phyloP scores from a whole-genome alignment of 2,888 invertebrate genomes.

The Lasius platythorax region DNA sequence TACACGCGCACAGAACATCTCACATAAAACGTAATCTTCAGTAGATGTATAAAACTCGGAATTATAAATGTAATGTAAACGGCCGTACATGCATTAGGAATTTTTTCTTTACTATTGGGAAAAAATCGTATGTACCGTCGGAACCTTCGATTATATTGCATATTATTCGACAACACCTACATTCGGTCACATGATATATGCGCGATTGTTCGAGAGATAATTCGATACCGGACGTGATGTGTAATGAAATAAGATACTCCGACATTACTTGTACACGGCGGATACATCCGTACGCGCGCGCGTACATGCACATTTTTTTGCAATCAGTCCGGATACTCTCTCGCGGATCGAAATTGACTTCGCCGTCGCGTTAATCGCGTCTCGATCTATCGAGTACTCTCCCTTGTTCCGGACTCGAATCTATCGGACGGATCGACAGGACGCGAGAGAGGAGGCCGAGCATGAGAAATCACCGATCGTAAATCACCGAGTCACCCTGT shows the following conservation, averaged over 20 bases:
- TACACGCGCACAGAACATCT: background rate
- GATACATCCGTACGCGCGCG: background rate
- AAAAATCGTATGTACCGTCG: background rate
- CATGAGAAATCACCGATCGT: slow-evolving; percentile 70
- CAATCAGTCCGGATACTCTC: slow-evolving; percentile 39
- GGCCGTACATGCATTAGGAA: background rate
- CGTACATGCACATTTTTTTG: slow-evolving; percentile 27
- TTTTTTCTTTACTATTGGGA: background rate
- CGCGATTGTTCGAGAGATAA: slow-evolving; percentile 48
- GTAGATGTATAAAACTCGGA: background rate
- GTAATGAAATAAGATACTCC: slow-evolving; percentile 46
- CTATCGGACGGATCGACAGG: slow-evolving; percentile 71
- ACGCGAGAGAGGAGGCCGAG: slow-evolving; percentile 56
- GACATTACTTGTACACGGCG: slow-evolving; percentile 20
- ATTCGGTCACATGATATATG: slow-evolving; percentile 36
- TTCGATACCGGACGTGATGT: slow-evolving; percentile 39
- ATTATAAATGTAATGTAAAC: background rate
- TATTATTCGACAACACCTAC: slow-evolving; percentile 41
- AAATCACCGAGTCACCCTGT: slow-evolving; percentile 72
- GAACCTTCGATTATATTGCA: background rate
- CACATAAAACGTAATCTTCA: background rate
- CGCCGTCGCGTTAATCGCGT: slow-evolving; percentile 65
- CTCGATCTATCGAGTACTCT: slow-evolving; percentile 55
- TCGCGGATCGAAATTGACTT: slow-evolving; percentile 62
- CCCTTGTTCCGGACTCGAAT: slow-evolving; percentile 63